A percentile compares a stretch with the other conserved stretches of the same genome.
phyloP scores from a whole-genome alignment of 1,140 invertebrate genomes.

The Neodiprion virginianus region DNA sequence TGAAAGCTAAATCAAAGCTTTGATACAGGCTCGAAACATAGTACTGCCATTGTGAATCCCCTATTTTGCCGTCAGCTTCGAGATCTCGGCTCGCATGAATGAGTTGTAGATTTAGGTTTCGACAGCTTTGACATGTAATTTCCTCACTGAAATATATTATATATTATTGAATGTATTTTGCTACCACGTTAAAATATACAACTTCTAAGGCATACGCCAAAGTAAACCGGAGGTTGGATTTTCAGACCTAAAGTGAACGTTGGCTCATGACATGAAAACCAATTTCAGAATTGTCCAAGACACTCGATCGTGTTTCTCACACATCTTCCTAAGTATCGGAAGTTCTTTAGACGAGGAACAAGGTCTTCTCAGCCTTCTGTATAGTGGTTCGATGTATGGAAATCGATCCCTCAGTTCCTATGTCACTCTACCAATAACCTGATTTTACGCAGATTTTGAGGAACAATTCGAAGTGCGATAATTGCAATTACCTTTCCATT shows the following conservation, averaged over 20 bases:
- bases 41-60: background rate
- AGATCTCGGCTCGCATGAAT: background rate
- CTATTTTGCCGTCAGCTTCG: background rate
- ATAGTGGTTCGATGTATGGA: too few species aligned
- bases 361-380: too few species aligned
- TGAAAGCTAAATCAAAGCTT: background rate
- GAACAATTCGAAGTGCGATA: too few species aligned
- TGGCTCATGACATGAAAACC: background rate
- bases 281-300: background rate
- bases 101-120: slow-evolving; percentile 3
- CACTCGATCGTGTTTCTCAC: too few species aligned
- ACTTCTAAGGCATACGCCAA: background rate
- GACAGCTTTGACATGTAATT: slow-evolving; percentile 3
- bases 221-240: background rate
- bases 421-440: too few species aligned
- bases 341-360: too few species aligned
- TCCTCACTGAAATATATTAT: background rate
- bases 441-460: too few species aligned
- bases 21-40: background rate
- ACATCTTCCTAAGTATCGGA: too few species aligned
- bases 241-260: background rate
- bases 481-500: too few species aligned
- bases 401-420: too few species aligned
- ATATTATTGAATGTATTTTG: background rate
- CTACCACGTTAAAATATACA: background rate